Conservation (phyloP, 2,113 vertebrate genomes). For the Epinephelus cyanopodus region DNA sequence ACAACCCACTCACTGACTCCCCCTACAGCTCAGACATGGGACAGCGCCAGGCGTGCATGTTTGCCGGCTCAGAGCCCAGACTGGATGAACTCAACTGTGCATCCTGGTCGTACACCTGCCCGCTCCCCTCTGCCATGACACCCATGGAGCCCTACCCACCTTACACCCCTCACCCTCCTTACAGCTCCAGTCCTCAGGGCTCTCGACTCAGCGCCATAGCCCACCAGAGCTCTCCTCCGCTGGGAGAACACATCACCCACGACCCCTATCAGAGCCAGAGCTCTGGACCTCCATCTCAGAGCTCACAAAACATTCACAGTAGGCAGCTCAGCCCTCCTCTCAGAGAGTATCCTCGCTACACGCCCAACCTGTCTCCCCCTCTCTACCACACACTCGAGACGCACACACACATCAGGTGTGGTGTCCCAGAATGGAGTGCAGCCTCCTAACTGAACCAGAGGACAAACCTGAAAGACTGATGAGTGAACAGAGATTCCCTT, state of each 20-base stretch:
- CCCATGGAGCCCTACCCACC: slow-evolving; percentile 93
- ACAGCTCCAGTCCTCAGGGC: slow-evolving; percentile 92
- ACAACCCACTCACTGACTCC: slow-evolving; percentile 84
- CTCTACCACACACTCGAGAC: slow-evolving; percentile 91
- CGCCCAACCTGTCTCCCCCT: slow-evolving; percentile 91
- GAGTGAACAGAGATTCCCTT: slow-evolving; percentile 26
- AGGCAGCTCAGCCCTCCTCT: slow-evolving; percentile 90
- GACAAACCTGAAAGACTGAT: slow-evolving; percentile 40
- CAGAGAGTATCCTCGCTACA: slow-evolving; percentile 86
- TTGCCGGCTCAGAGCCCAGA: slow-evolving; percentile 90
- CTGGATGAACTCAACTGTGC: slow-evolving; percentile 93
- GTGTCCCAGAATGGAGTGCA: slow-evolving; percentile 93
- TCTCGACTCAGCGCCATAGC: slow-evolving; percentile 89
- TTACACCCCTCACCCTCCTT: slow-evolving; percentile 89
- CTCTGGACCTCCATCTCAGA: slow-evolving; percentile 74
- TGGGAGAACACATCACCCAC: slow-evolving; percentile 84
- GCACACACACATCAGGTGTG: slow-evolving; percentile 87
- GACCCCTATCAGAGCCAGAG: slow-evolving; percentile 88
- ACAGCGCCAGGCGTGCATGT: slow-evolving; percentile 97
- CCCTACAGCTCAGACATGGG: slow-evolving; percentile 93
- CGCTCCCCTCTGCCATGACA: slow-evolving; percentile 90
- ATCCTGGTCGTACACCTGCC: slow-evolving; percentile 92
- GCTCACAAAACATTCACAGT: slow-evolving; percentile 89
- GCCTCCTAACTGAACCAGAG: slow-evolving; percentile 87
- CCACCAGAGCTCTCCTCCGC: slow-evolving; percentile 90